Base-by-base conservation (phyloP, 2,113 vertebrate genomes). In the Chamaea fasciata region DNA sequence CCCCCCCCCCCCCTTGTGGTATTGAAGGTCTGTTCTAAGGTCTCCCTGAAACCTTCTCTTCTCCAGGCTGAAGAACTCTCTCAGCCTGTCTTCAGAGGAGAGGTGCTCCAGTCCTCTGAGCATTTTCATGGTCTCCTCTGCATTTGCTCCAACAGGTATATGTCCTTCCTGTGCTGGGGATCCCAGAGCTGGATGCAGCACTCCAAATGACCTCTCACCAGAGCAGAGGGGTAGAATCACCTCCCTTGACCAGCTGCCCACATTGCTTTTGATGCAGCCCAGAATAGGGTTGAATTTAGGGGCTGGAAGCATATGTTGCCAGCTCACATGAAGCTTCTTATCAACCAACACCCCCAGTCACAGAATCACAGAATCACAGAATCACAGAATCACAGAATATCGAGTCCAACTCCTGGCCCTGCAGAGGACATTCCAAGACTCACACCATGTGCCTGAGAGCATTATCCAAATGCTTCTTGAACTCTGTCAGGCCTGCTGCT, bases 281-380 rank as follows among this genome's bases (percentile, higher is more conserved):
- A 60, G 28, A 37, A 30, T 22, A 41, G 0, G 0, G 20, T 0
- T 68, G 20, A 20, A 60, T 47, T 62, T 35, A 23, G 16, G 41
- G 41, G 26, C 47, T 76, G 47, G n/a, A 68, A 89, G 11, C 0
- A 0, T 17, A 26, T 30, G 4, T n/a, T 60, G 30, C 14, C 30
- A 68, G 70, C 11, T 41, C 46, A 26, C 12, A 59, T 60, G 30
- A 53, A 60, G 24, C 16, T 75, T 39, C 30, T 35, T n/a, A 10
- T 47, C 30, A 53, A 62, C n/a, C 28, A 60, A 39, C 20, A n/a
- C 4, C n/a, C n/a, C 11, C 33, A 50, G 3, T 11, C 16, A 41
- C 0, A 41, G 30, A 59, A 49, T 35, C 30, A 75, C 30, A 83
- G 37, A 52, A 28, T 42, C 24, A 68, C 11, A 52, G 50, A 52